Evolutionary conservation across 2,888 invertebrate genomes (phyloP).

Genomic region (Ceratothoa steindachneri): DNA sequence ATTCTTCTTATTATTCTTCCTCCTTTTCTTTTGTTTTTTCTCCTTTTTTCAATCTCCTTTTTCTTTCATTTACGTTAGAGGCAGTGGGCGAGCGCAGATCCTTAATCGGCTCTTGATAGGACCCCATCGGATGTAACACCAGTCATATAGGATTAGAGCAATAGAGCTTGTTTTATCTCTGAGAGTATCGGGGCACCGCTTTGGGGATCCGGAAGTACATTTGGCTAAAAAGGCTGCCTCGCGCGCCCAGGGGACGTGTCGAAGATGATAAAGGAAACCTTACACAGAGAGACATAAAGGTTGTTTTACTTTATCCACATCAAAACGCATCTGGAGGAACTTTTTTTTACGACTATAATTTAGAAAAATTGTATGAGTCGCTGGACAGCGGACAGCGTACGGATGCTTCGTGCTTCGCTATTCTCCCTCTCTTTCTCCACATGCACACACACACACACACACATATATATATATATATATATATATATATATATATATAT

Average conservation of each 20-base stretch:
- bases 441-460: not conserved
- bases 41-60: not conserved
- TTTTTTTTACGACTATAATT: constrained; percentile 36
- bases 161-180: constrained; percentile 28
- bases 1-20: not conserved
- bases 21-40: not conserved
- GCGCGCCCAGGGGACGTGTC: not conserved
- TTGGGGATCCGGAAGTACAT: not conserved
- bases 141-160: constrained; percentile 28
- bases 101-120: constrained; percentile 20
- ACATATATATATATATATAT: not conserved
- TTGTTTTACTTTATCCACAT: not conserved
- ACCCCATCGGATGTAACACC: constrained; percentile 25
- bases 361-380: constrained; percentile 39
- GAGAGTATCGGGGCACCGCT: not conserved
- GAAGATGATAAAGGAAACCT: not conserved
- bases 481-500: not conserved
- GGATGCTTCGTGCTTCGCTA: not conserved
- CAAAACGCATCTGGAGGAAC: not conserved
- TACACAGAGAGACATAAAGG: not conserved
- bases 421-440: not conserved
- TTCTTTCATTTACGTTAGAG: constrained; percentile 4
- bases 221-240: not conserved
- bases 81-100: too few species aligned
- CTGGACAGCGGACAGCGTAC: constrained; percentile 25